Conservation (phyloP, 2,888 invertebrate genomes). For the Drepanosiphum platanoidis region DNA sequence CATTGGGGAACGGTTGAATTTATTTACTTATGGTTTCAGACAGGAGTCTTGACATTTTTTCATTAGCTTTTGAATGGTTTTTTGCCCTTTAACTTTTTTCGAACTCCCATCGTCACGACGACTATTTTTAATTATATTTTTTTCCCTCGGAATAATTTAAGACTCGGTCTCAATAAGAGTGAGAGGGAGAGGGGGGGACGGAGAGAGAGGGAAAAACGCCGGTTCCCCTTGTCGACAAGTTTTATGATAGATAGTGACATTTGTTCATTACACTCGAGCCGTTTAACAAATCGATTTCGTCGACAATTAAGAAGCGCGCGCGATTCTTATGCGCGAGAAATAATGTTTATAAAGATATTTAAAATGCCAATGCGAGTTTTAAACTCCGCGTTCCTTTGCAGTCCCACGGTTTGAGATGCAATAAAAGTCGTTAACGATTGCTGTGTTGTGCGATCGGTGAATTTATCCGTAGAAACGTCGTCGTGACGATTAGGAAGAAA, state of each 20-base stretch:
- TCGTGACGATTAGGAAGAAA: too few relatives aligned
- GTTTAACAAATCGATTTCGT: conserved; percentile 26
- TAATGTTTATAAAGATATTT: background rate
- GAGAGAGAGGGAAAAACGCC: background rate
- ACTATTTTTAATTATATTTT: conserved; percentile 46
- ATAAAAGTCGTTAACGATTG: too few relatives aligned
- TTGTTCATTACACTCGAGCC: conserved; percentile 11
- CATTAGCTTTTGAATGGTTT: conserved; percentile 20
- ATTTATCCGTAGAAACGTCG: too few relatives aligned
- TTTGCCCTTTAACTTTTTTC: conserved; percentile 38
- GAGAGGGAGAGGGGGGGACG: too few relatives aligned
- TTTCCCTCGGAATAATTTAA: conserved; percentile 15
- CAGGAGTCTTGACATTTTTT: conserved; percentile 45
- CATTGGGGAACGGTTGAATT: background rate
- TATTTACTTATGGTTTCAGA: conserved; percentile 34
- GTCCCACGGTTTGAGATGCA: too few relatives aligned
- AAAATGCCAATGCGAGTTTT: background rate
- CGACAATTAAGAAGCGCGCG: background rate
- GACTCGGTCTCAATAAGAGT: conserved; percentile 10
- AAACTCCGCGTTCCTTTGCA: too few relatives aligned
- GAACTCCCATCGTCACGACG: conserved; percentile 2
- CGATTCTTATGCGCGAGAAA: background rate
- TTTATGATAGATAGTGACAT: conserved; percentile 40
- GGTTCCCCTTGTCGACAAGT: conserved; percentile 26
- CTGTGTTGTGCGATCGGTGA: too few relatives aligned